Percentiles rank a stretch among this genome's conserved stretches.
Conservation (phyloP, 2,888 invertebrate genomes). For the Hemistola chrysoprasaria region DNA sequence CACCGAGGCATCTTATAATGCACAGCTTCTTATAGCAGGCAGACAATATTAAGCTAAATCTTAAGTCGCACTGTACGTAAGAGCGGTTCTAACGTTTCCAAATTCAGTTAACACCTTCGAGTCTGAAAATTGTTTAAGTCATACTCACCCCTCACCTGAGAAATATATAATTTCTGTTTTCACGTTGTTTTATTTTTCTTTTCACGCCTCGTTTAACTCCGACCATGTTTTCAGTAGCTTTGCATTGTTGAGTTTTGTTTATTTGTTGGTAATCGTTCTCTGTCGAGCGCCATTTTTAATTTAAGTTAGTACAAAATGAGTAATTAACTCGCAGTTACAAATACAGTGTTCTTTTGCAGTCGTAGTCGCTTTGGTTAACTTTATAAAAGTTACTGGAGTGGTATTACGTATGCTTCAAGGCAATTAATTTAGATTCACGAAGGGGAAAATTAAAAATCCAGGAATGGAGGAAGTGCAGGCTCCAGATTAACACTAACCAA, state of each 20-base stretch:
- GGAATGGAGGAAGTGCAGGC: conserved; percentile 50
- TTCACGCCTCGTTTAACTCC: conserved; percentile 50
- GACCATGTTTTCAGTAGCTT: conserved; percentile 37
- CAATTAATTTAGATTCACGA: conserved; percentile 53
- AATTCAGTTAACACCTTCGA: conserved; percentile 69
- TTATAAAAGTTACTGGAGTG: conserved; percentile 44
- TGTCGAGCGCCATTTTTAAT: conserved; percentile 30
- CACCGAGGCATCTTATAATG: too few relatives aligned
- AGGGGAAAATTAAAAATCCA: conserved; percentile 62
- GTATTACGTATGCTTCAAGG: conserved; percentile 50
- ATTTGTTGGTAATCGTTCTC: conserved; percentile 36
- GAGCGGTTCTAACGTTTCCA: conserved; percentile 55
- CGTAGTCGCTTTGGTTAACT: conserved; percentile 24
- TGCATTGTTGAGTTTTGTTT: conserved; percentile 43
- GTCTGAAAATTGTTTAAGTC: conserved; percentile 60
- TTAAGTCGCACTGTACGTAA: conserved; percentile 21
- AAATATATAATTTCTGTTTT: conserved; percentile 58
- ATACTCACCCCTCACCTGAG: conserved; percentile 55
- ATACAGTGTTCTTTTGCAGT: conserved; percentile 16
- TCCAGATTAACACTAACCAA: conserved; percentile 39
- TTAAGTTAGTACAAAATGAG: conserved; percentile 33
- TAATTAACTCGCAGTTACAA: conserved; percentile 27
- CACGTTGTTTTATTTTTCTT: conserved; percentile 41
- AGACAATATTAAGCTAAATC: neutral
- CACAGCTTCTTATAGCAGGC: too few relatives aligned